Base-by-base conservation (phyloP, 2,888 invertebrate genomes). In the Mimumesa dahlbomi region DNA sequence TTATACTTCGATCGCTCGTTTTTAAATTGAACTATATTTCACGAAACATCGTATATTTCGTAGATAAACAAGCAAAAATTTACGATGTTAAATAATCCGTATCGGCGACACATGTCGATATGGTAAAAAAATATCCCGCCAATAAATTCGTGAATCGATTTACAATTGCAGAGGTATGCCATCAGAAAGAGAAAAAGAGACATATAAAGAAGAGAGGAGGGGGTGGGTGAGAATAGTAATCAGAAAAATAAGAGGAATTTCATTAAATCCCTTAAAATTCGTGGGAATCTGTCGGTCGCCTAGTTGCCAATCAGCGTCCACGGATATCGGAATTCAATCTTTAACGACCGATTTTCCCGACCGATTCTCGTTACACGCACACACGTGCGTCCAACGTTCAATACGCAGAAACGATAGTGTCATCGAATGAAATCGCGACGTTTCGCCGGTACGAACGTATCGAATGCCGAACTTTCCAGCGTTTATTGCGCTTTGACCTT, bases 241-340 rank as follows among this genome's bases (percentile, higher is more conserved):
- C 19, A 50, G 6, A 40, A 19, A 22, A 53, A 73, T 73, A 76
- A 58, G 62, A 64, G 81, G 77, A 84, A 84, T 86, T 85, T 85
- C 79, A 82, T 84, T 64, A 64, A 54, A 50, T 16, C 34, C 25
- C 16, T 25, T 34, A 14, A 16, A 82, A 79, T 67, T 63, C 40
- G 48, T 57, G 53, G n/a, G 6, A 21, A 57, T 29, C 18, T 21
- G 36, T 46, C 22, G 31, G 34, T 9, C 36, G 19, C 62, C 48
- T 50, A 22, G 31, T 48, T 62, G 75, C 77, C 81, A 78, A 84
- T 83, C 76, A 76, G 75, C 58, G 75, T 63, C 58, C 63, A 46
- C 61, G 74, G 77, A 83, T 84, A 84, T 84, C 77, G 84, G 81
- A 85, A 85, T 85, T 85, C 82, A 81, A 84, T 84, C 75, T 79